Conservation (phyloP, 1,140 invertebrate genomes). For the Dufourea novaeangliae region DNA sequence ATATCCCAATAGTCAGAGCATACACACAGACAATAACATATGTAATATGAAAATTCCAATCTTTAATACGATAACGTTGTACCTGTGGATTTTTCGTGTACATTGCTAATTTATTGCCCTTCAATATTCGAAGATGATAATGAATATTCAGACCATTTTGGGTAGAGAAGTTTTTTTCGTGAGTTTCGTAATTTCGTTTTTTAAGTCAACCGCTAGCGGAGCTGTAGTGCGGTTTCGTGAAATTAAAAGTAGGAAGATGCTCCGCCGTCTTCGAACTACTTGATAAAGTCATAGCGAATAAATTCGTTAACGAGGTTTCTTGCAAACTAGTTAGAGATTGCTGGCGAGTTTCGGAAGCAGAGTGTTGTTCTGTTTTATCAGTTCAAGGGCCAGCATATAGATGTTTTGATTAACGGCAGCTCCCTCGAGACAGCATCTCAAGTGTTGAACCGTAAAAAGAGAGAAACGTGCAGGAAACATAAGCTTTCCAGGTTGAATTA, state of each 20-base stretch:
- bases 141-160: background rate
- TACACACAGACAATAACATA: too few relatives aligned
- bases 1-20: too few relatives aligned
- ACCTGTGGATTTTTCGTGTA: too few relatives aligned
- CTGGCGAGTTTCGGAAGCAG: slow-evolving; percentile 10
- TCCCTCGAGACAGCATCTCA: background rate
- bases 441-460: too few relatives aligned
- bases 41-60: too few relatives aligned
- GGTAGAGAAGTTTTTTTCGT: background rate
- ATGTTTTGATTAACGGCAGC: slow-evolving; percentile 1
- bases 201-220: background rate
- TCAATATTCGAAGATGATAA: background rate
- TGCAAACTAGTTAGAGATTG: slow-evolving; percentile 53
- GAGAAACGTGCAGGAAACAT: too few relatives aligned
- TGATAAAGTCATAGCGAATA: slow-evolving; percentile 54
- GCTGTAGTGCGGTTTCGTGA: background rate
- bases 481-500: too few relatives aligned
- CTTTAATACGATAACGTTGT: too few relatives aligned
- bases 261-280: slow-evolving; percentile 14
- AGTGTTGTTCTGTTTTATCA: slow-evolving; percentile 38
- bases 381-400: slow-evolving; percentile 26
- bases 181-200: background rate
- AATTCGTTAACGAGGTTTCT: slow-evolving; percentile 60
- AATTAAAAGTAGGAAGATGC: slow-evolving; percentile 28
- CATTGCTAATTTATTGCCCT: background rate